Percentiles rank a stretch among this genome's conserved stretches.
phyloP scores from a whole-genome alignment of 1,140 invertebrate genomes.

The Drosophila takahashii region DNA sequence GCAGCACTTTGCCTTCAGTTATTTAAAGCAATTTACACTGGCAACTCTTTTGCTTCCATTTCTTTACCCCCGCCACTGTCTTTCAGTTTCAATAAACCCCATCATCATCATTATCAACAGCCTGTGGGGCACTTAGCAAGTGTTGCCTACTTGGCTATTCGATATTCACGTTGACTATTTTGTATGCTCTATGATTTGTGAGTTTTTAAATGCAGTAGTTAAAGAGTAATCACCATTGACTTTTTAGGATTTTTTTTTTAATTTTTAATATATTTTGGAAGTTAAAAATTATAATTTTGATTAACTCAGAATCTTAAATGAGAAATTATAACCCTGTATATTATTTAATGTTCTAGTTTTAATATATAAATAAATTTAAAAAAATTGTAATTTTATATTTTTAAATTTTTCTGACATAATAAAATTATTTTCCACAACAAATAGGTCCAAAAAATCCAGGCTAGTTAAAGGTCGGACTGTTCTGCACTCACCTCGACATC shows the following conservation, averaged over 20 bases:
- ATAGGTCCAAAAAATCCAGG: not conserved
- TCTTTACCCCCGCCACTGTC: conserved; percentile 6
- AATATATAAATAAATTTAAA: too few species aligned
- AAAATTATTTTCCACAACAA: not conserved
- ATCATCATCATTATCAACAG: conserved; percentile 25
- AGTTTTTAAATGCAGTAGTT: too few species aligned
- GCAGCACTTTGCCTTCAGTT: conserved; percentile 37
- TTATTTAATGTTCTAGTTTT: too few species aligned
- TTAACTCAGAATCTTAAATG: too few species aligned
- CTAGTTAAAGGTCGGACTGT: not conserved
- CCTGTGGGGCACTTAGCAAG: not conserved
- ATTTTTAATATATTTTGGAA: too few species aligned
- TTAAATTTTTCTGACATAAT: not conserved
- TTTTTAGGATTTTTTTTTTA: too few species aligned
- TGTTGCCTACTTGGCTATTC: not conserved
- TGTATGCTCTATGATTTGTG: too few species aligned
- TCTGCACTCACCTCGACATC: conserved; percentile 88
- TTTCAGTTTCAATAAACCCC: conserved; percentile 48
- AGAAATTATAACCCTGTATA: not conserved
- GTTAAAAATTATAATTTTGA: too few species aligned
- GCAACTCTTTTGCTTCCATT: conserved; percentile 41
- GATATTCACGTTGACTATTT: not conserved
- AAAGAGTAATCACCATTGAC: too few species aligned
- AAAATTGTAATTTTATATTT: too few species aligned
- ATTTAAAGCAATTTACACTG: conserved; percentile 65